phyloP scores from a whole-genome alignment of 1,140 invertebrate species.

The Zaprionus inermis region DNA sequence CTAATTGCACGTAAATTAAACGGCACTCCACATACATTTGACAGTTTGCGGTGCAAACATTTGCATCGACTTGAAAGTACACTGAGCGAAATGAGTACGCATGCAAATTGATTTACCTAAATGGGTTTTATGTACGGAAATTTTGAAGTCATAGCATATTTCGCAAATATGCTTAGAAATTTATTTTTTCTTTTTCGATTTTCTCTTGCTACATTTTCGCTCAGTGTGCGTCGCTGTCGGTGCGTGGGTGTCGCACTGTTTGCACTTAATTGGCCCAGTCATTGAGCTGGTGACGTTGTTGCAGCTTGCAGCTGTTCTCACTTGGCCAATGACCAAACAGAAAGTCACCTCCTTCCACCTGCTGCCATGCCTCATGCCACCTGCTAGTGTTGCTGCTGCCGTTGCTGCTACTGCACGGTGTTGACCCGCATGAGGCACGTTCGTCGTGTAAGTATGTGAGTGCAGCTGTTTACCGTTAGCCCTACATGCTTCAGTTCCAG shows the following conservation, averaged over 20 bases:
- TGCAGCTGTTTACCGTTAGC: conserved; percentile 37
- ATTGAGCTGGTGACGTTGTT: conserved; percentile 40
- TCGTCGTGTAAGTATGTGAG: conserved; percentile 23
- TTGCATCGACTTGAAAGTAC: conserved; percentile 57
- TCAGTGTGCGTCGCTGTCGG: conserved; percentile 2
- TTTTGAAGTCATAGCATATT: neutral
- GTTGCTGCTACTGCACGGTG: neutral
- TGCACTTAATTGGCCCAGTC: conserved; percentile 46
- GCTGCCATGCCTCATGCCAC: too few relatives aligned
- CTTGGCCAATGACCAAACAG: conserved; percentile 33
- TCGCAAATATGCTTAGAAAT: neutral
- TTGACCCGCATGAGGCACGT: conserved; percentile 26
- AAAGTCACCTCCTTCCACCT: neutral
- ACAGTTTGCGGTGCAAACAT: conserved; percentile 66
- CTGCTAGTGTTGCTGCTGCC: neutral
- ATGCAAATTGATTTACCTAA: too few relatives aligned
- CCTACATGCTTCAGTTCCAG: conserved; percentile 22
- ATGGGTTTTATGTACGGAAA: neutral
- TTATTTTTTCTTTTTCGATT: neutral
- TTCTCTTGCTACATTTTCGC: neutral
- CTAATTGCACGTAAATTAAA: conserved; percentile 64
- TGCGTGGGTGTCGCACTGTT: conserved; percentile 25
- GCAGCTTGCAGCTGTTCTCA: conserved; percentile 21
- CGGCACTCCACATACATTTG: conserved; percentile 45
- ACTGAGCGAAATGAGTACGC: conserved; percentile 32